Evolutionary conservation across 2,113 vertebrate species (phyloP).

Genomic region (Eudyptes chrysolophus): DNA sequence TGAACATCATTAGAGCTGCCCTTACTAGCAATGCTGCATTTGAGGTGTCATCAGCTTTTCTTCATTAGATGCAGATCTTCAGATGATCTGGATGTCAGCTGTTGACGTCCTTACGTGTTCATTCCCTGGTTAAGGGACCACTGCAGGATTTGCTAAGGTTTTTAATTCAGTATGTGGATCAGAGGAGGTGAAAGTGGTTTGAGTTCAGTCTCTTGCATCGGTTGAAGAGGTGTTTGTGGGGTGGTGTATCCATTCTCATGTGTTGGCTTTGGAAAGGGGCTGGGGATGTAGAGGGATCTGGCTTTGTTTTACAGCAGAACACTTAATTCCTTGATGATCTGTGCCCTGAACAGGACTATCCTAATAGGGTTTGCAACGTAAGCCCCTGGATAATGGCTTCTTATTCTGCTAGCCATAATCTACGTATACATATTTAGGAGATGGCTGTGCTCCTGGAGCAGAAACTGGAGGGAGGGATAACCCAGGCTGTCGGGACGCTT

Average conservation of each 20-base stretch:
- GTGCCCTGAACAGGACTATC: neutral
- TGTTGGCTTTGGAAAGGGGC: neutral
- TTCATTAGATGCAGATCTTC: neutral
- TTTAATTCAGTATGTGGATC: neutral
- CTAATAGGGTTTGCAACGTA: neutral
- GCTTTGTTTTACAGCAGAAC: neutral
- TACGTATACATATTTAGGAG: neutral
- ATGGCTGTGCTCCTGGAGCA: neutral
- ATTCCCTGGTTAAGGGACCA: neutral
- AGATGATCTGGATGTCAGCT: neutral
- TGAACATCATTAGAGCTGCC: neutral
- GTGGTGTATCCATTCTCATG: neutral
- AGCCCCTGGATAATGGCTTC: neutral
- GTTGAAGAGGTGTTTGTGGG: neutral
- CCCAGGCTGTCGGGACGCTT: fast-evolving
- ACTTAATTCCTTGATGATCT: neutral
- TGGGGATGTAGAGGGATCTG: neutral
- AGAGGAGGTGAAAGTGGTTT: neutral
- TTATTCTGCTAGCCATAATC: neutral
- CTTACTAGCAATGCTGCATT: neutral
- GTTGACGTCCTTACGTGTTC: neutral
- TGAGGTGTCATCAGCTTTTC: neutral
- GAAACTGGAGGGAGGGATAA: neutral
- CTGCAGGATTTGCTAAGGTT: neutral
- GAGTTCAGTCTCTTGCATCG: neutral